Conservation (phyloP, 1,140 invertebrate species). For the Drosophila serrata region DNA sequence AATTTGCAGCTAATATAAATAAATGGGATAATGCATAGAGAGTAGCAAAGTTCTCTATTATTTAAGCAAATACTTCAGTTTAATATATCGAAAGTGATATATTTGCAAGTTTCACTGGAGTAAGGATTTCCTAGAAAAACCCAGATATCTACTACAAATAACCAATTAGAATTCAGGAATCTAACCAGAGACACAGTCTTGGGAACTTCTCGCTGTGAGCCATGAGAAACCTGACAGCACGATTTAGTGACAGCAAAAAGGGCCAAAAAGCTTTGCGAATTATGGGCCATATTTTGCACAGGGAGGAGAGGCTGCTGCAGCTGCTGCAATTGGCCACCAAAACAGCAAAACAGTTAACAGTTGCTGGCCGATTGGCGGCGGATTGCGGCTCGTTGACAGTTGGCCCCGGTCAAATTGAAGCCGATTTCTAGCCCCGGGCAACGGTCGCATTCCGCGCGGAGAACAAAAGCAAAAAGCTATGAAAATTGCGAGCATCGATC, state of each 20-base stretch:
- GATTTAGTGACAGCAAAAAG: slow-evolving; percentile 43
- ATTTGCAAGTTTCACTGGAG: too few relatives aligned
- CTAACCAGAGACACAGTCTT: slow-evolving; percentile 25
- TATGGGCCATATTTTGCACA: slow-evolving; percentile 41
- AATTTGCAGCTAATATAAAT: not conserved
- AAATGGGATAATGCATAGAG: too few relatives aligned
- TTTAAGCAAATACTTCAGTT: too few relatives aligned
- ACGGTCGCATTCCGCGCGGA: slow-evolving; percentile 67
- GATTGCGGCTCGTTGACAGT: slow-evolving; percentile 63
- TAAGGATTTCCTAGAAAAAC: too few relatives aligned
- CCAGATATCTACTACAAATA: too few relatives aligned
- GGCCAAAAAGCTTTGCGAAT: slow-evolving; percentile 29
- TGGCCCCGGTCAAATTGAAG: slow-evolving; percentile 64
- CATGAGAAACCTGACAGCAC: slow-evolving; percentile 48
- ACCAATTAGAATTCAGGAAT: slow-evolving; percentile 22
- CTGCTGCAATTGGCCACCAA: slow-evolving; percentile 44
- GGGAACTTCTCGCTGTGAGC: slow-evolving; percentile 23
- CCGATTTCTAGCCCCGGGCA: slow-evolving; percentile 56
- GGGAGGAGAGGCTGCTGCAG: slow-evolving; percentile 15
- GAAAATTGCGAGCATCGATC: slow-evolving; percentile 71
- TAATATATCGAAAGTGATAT: too few relatives aligned
- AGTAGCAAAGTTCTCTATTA: not conserved
- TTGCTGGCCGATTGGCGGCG: slow-evolving; percentile 20
- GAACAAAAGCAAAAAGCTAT: slow-evolving; percentile 57
- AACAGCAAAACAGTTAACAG: slow-evolving; percentile 43